A percentile compares a stretch with the other conserved stretches of the same genome.
Evolutionary conservation across 2,113 vertebrate species (phyloP).

Genomic region (Antechinus stuartii): DNA sequence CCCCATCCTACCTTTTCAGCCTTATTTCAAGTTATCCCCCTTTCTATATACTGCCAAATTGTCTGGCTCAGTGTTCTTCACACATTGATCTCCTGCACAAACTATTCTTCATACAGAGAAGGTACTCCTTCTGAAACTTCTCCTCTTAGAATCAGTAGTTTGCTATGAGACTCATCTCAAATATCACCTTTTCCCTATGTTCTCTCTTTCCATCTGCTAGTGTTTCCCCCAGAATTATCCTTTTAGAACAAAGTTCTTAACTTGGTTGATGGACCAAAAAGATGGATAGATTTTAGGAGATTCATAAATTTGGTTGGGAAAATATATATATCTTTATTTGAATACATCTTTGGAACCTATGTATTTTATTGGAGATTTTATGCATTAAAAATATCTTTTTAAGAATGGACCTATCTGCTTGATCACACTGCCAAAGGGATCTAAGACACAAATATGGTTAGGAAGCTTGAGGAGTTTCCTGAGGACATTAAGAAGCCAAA

Average conservation of each 20-base stretch:
- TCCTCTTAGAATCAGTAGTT: background rate
- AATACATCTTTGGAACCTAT: constrained; percentile 38
- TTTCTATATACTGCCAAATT: background rate
- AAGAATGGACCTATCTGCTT: background rate
- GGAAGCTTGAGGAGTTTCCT: too few species aligned
- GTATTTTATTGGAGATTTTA: background rate
- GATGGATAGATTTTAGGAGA: too few species aligned
- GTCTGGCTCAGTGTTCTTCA: background rate
- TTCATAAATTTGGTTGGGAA: too few species aligned
- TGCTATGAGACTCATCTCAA: background rate
- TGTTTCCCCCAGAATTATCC: background rate
- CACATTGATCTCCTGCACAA: background rate
- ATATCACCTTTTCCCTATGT: background rate
- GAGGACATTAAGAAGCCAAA: too few species aligned
- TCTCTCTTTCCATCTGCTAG: background rate
- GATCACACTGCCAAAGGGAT: background rate
- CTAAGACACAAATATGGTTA: background rate
- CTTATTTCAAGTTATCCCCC: background rate
- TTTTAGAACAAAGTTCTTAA: background rate
- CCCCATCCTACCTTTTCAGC: background rate
- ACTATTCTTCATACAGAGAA: background rate
- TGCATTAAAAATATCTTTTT: background rate
- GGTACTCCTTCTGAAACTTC: background rate
- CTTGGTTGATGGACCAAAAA: too few species aligned
- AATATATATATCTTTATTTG: background rate